These are phyloP conservation scores for Mamestra configurata DNA, from an alignment of 1,140 invertebrate species.

Conservation along the genomic window DNA sequence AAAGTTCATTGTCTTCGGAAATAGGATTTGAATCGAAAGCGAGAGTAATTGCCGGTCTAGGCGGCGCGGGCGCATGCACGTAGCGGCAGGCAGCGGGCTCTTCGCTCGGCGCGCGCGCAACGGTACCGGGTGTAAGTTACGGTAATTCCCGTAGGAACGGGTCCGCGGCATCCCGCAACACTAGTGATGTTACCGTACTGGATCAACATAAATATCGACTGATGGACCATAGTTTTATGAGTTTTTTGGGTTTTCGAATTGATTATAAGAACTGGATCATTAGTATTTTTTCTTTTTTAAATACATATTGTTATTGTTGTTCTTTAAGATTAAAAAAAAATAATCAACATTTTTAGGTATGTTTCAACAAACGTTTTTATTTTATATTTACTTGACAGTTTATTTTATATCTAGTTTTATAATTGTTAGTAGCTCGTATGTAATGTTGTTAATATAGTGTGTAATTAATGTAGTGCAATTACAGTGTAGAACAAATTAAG, in stretches of 20 bases:
- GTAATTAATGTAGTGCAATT: constrained; percentile 11
- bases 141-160: constrained; percentile 60
- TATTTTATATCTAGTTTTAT: too few species aligned
- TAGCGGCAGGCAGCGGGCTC: constrained; percentile 47
- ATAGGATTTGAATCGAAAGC: constrained; percentile 77
- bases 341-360: neutral
- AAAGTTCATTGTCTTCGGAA: constrained; percentile 69
- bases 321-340: too few species aligned
- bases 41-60: constrained; percentile 79
- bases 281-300: too few species aligned
- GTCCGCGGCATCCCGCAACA: constrained; percentile 15
- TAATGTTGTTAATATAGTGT: neutral
- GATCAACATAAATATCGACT: constrained; percentile 6
- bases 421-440: neutral
- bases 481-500: neutral
- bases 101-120: constrained; percentile 66
- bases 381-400: too few species aligned
- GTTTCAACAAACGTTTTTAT: too few species aligned
- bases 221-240: neutral
- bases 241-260: neutral
- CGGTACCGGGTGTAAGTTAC: constrained; percentile 74
- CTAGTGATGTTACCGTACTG: constrained; percentile 27
- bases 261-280: neutral
- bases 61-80: constrained; percentile 64
- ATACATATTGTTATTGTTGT: too few species aligned